Conservation (phyloP, 2,113 vertebrate species). For the Oenanthe melanoleuca region DNA sequence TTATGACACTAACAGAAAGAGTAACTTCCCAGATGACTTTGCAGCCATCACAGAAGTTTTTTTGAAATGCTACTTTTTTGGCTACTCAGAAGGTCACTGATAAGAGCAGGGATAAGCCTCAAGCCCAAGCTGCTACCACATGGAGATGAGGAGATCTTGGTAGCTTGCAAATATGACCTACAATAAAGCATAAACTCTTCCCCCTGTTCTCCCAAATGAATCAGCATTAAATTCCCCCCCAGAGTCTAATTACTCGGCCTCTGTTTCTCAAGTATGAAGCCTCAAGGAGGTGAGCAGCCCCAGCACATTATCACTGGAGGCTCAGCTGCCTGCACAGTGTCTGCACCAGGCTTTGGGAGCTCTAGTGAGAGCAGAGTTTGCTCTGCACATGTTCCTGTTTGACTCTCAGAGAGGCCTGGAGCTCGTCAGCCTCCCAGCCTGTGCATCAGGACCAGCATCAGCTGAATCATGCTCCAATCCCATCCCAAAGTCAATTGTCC, state of each 20-base stretch:
- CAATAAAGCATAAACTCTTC: neutral
- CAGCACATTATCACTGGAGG: neutral
- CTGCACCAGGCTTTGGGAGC: neutral
- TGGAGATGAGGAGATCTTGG: neutral
- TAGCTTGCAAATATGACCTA: neutral
- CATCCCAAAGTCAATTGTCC: neutral
- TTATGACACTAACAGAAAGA: constrained; percentile 21
- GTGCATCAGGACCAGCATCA: fast-evolving
- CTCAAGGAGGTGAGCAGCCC: neutral
- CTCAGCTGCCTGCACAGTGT: neutral
- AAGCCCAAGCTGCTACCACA: neutral
- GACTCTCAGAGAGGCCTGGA: neutral
- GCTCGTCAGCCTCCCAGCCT: fast-evolving
- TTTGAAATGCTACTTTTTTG: neutral
- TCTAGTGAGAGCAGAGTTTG: neutral
- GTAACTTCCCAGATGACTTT: constrained; percentile 33
- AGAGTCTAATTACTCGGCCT: neutral
- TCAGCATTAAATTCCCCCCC: neutral
- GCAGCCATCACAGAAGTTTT: neutral
- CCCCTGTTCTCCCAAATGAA: neutral
- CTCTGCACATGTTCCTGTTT: fast-evolving
- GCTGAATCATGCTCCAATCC: neutral
- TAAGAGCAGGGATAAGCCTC: constrained; percentile 20
- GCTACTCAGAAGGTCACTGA: neutral
- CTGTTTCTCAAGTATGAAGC: neutral